Evolutionary conservation across 2,888 invertebrate species (phyloP).

Genomic region (Venusia cambrica): DNA sequence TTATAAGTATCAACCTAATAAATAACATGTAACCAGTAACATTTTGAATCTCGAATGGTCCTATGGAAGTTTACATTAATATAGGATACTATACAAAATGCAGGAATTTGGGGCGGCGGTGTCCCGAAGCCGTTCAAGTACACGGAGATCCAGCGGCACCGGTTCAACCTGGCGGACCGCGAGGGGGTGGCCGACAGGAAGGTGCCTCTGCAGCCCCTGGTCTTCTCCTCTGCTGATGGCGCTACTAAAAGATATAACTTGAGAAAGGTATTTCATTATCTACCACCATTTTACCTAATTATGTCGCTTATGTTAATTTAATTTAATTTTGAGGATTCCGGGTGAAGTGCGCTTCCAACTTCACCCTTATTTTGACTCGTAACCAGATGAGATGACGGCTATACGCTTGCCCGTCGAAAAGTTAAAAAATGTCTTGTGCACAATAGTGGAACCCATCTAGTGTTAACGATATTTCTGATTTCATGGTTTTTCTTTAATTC

Average conservation of each 20-base stretch:
- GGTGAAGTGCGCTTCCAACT: too few relatives aligned
- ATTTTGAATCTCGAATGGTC: too few relatives aligned
- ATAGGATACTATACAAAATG: constrained; percentile 4
- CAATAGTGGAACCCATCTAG: not conserved
- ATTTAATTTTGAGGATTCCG: too few relatives aligned
- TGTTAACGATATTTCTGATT: not conserved
- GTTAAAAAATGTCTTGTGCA: too few relatives aligned
- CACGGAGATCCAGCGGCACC: constrained; percentile 96
- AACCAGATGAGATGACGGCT: too few relatives aligned
- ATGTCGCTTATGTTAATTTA: too few relatives aligned
- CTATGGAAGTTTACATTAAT: constrained; percentile 7
- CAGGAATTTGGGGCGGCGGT: constrained; percentile 95
- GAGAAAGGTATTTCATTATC: too few relatives aligned
- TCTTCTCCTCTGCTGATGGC: constrained; percentile 95
- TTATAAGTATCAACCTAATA: too few relatives aligned
- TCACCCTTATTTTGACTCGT: too few relatives aligned
- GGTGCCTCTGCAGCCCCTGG: constrained; percentile 95
- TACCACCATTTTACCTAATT: too few relatives aligned
- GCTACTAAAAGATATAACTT: constrained; percentile 94
- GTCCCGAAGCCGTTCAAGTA: constrained; percentile 97
- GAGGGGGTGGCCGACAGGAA: constrained; percentile 96
- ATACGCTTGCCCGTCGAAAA: too few relatives aligned
- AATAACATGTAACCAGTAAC: too few relatives aligned
- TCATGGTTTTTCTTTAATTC: not conserved
- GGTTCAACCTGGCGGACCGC: constrained; percentile 92